These are phyloP conservation scores for Okapia johnstoni DNA, from an alignment of 2,113 vertebrate species.

Conservation along the genomic window DNA sequence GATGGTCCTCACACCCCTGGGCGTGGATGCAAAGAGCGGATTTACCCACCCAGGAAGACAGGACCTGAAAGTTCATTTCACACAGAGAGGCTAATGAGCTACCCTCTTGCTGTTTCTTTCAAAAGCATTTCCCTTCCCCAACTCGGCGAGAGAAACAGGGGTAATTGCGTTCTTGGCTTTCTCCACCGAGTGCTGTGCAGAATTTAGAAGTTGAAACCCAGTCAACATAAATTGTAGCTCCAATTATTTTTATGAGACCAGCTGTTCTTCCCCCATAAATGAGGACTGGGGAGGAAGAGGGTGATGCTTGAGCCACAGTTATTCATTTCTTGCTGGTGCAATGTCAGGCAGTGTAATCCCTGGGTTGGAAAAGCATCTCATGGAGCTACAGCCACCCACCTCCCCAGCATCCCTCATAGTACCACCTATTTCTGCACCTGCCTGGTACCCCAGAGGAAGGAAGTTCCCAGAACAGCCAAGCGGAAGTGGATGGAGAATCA, in stretches of 20 bases:
- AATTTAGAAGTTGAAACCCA: conserved; percentile 65
- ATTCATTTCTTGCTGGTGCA: neutral
- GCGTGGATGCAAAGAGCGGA: neutral
- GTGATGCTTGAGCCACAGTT: neutral
- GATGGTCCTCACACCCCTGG: neutral
- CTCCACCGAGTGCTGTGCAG: conserved; percentile 1
- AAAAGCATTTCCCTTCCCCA: neutral
- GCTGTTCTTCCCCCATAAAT: conserved; percentile 63
- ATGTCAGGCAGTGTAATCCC: neutral
- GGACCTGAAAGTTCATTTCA: neutral
- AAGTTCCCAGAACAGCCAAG: neutral
- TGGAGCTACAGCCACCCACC: neutral
- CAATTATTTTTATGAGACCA: conserved; percentile 73
- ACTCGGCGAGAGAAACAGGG: neutral
- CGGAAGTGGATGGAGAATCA: neutral
- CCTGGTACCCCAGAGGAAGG: neutral
- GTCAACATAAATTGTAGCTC: conserved; percentile 68
- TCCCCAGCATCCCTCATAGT: neutral
- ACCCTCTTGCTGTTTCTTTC: neutral
- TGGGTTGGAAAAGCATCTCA: neutral
- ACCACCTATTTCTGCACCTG: neutral
- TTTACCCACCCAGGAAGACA: neutral
- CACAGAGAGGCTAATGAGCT: neutral
- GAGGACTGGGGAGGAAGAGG: conserved; percentile 3
- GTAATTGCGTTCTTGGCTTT: conserved; percentile 33